Base-by-base conservation (phyloP, 2,113 vertebrate species). In the Psittacula cyanocephala region DNA sequence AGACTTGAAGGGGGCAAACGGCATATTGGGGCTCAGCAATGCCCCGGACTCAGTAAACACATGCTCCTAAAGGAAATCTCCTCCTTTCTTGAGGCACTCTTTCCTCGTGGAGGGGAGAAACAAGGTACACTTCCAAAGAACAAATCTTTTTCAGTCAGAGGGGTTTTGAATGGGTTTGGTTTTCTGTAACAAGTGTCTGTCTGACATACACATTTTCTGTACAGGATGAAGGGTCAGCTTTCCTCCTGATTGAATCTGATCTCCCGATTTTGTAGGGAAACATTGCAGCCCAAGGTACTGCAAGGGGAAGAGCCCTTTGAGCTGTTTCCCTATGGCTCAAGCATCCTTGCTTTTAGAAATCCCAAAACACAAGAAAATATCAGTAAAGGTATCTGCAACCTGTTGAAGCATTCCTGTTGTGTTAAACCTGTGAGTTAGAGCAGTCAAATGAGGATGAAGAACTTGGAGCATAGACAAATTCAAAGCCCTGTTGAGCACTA, bases 221-320 rank as follows among this genome's bases (percentile, higher is more conserved):
- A 7, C 16, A 15, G 43, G 23, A 68, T 60, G 47, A 65, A 67
- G 64, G 35, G 71, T 5, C 23, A 67, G 22, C 23, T 60, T 81
- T 91, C 81, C 62, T 63, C 33, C 18, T 49, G 12, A 31, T 1
- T n/a, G 23, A 81, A 31, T 33, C 15, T 12, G 17, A 43, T 52
- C 14, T 18, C 14, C 46, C 3, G 3, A 4, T 79, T 93, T 78
- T 64, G 7, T 35, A 75, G 46, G 23, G 11, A 81, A 74, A 63
- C 15, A 67, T 53, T 10, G 0, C 23, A 87, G 17, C 14, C 37
- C 0, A 0, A 60, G 8, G 11, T 71, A 55, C 0, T 12, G 16
- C 35, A 71, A 89, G 68, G 39, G 18, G 14, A 89, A 78, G 18
- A 85, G 33, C 7, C 12, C 59, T 76, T 75, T 39, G 50, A 27